Base-by-base conservation (phyloP, 2,113 vertebrate species). In the Mixornis gularis region DNA sequence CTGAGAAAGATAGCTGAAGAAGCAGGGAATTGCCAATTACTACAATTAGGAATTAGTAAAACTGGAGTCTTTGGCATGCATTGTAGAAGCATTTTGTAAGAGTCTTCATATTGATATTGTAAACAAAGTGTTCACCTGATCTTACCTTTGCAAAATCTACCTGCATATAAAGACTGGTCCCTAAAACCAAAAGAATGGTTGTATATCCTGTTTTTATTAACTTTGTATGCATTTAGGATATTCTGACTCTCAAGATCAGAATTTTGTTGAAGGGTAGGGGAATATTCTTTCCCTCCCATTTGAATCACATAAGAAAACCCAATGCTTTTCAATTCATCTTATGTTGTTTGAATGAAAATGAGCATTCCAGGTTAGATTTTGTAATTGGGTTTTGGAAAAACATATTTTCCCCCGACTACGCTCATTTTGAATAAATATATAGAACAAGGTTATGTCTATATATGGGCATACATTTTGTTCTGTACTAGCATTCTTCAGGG, bases 211-310 rank as follows among this genome's bases (percentile, higher is more conserved):
- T 3, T 53, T 85, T 72, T 60, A 19, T 43, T 69, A 13, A 20
- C 17, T 66, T 51, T 65, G 1, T 32, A 30, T 87, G 4, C 5
- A 32, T 93, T 80, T 85, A 44, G 38, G 17, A 40, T 56, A 12
- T 48, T 73, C 26, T 65, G 44, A 7, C 18, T 73, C 25, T 66
- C 24, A 44, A 44, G 48, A 71, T 29, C 40, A 59, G 58, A 71
- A 56, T 72, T 79, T 76, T 90, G 4, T 27, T 58, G 40, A 3
- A 13, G 2, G 0, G 3, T 0, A 0, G 8, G 11, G 15, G 9
- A 60, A 80, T 21, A 10, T 6, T 38, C 10, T 70, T 89, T 62
- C 6, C 13, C 51, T 16, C 7, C 5, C 20, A 19, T 7, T 34
- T 24, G n/a, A 79, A 36, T 64, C 30, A 70, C 17, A 16, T 30